These are phyloP conservation scores for Pituophis catenifer DNA, from an alignment of 2,113 vertebrate genomes.

Conservation along the genomic window DNA sequence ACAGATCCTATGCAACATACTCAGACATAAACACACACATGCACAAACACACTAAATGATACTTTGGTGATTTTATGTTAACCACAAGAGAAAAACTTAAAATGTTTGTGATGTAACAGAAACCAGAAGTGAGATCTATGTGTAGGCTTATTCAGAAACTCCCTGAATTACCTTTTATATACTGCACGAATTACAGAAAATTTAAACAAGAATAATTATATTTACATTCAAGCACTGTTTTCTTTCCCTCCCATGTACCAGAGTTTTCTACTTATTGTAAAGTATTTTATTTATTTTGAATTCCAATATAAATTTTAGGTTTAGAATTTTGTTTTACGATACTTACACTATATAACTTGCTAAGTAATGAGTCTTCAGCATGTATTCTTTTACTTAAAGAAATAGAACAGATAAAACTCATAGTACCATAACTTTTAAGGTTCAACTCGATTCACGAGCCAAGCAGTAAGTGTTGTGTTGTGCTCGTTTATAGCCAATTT, in stretches of 20 bases:
- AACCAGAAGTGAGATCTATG: slow-evolving; percentile 67
- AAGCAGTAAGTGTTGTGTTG: not conserved
- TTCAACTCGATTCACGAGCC: not conserved
- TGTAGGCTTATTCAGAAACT: slow-evolving; percentile 64
- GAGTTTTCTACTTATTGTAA: slow-evolving; percentile 62
- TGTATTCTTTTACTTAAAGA: slow-evolving; percentile 2
- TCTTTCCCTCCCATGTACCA: slow-evolving; percentile 59
- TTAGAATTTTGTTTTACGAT: slow-evolving; percentile 32
- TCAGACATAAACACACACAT: slow-evolving; percentile 21
- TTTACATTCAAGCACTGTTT: slow-evolving; percentile 59
- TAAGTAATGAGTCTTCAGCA: slow-evolving; percentile 25
- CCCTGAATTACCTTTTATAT: slow-evolving; percentile 69
- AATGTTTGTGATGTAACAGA: slow-evolving; percentile 69
- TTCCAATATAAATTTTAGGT: slow-evolving; percentile 27
- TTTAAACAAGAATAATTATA: slow-evolving; percentile 67
- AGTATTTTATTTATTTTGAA: slow-evolving; percentile 50
- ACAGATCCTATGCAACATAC: not conserved
- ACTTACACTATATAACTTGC: slow-evolving; percentile 32
- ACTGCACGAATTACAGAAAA: slow-evolving; percentile 62
- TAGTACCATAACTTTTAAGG: slow-evolving; percentile 10
- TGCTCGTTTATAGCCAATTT: slow-evolving; percentile 11
- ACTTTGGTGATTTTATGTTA: slow-evolving; percentile 63
- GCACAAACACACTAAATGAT: slow-evolving; percentile 59
- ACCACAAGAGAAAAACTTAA: slow-evolving; percentile 69
- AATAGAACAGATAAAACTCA: not conserved